Conservation (phyloP, 1,140 invertebrate genomes). For the Drosophila burlai region DNA sequence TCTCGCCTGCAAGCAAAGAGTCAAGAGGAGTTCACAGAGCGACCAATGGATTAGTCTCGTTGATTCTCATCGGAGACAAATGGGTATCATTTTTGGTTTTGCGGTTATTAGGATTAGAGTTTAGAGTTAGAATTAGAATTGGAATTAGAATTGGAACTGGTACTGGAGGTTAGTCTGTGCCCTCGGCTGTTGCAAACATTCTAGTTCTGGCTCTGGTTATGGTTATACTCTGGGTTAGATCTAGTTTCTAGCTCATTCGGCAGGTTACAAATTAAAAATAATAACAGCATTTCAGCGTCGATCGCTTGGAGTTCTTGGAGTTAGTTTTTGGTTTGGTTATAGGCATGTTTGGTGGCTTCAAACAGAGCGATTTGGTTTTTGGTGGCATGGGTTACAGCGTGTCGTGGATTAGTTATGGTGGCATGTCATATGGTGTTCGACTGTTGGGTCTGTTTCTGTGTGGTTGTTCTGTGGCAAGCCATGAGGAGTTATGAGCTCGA, state of each 20-base stretch:
- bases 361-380: conserved; percentile 23
- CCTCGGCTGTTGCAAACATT: conserved; percentile 39
- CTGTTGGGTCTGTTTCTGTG: conserved; percentile 28
- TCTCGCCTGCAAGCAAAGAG: conserved; percentile 87
- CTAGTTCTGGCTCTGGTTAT: conserved; percentile 32
- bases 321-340: conserved; percentile 19
- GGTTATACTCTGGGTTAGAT: conserved; percentile 19
- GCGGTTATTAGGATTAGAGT: neutral
- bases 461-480: conserved; percentile 48
- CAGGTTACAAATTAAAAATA: conserved; percentile 81
- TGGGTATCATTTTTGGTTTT: neutral
- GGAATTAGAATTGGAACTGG: neutral
- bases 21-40: conserved; percentile 51
- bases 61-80: conserved; percentile 14
- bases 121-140: conserved; percentile 17
- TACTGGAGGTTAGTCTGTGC: conserved; percentile 40
- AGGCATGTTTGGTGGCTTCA: conserved; percentile 11
- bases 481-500: conserved; percentile 61
- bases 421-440: conserved; percentile 41
- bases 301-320: conserved; percentile 33
- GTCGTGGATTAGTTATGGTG: conserved; percentile 56
- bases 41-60: conserved; percentile 48
- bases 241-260: conserved; percentile 34
- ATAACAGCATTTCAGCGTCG: conserved; percentile 68
- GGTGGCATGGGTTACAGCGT: conserved; percentile 24